Conservation (phyloP, 2,888 invertebrate genomes). For the Laothoe populi region DNA sequence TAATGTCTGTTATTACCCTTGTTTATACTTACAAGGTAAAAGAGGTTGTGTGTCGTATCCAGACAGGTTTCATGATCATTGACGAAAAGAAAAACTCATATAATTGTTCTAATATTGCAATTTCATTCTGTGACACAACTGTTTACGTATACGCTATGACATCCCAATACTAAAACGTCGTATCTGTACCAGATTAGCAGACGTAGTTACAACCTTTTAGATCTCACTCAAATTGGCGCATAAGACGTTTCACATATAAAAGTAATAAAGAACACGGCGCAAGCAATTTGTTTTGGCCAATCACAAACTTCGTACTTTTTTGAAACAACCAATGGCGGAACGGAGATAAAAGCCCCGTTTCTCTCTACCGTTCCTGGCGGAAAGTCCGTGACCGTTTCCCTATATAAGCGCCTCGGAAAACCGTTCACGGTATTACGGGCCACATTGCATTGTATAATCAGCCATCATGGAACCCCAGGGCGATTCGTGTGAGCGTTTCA, state of each 20-base stretch:
- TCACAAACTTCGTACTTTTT: conserved; percentile 77
- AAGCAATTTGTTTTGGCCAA: conserved; percentile 85
- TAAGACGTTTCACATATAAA: conserved; percentile 67
- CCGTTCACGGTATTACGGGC: conserved; percentile 67
- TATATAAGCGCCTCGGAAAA: conserved; percentile 51
- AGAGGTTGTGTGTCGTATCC: conserved; percentile 16
- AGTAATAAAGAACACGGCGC: conserved; percentile 73
- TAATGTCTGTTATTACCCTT: too few relatives aligned
- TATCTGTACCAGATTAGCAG: conserved; percentile 34
- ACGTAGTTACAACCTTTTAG: conserved; percentile 50
- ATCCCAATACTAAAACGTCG: conserved; percentile 42
- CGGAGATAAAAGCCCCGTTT: conserved; percentile 76
- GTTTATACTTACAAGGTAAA: background rate
- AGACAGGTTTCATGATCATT: conserved; percentile 35
- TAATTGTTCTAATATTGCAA: conserved; percentile 71
- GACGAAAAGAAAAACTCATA: conserved; percentile 58
- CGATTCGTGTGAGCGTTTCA: conserved; percentile 67
- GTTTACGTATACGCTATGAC: conserved; percentile 39
- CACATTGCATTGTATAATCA: conserved; percentile 83
- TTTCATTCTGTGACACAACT: conserved; percentile 50
- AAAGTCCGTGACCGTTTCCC: conserved; percentile 64
- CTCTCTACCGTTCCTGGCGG: conserved; percentile 56
- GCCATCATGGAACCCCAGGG: conserved; percentile 82
- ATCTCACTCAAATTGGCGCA: conserved; percentile 43
- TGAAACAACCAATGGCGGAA: conserved; percentile 80